Evolutionary conservation across 2,113 vertebrate genomes (phyloP), one percentile per base, ranked within the genome.

Genomic region (Chiloscyllium plagiosum): DNA sequence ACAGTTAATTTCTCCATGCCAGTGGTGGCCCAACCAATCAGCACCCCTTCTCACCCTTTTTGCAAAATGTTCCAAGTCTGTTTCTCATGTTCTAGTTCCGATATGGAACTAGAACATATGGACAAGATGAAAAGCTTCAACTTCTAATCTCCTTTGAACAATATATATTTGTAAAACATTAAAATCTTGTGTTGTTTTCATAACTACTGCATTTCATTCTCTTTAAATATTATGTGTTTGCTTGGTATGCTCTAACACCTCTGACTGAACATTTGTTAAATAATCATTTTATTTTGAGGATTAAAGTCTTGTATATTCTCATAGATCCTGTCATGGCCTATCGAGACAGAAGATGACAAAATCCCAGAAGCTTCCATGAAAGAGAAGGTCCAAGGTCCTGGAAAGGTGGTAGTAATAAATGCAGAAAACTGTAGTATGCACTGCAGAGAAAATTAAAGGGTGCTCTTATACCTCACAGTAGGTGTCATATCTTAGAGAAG

Each of bases 281-380:
- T 37, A 19, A 93, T 22, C 33, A 4, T 66, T 42, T 93, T n/a
- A 93, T 66, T 66, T 61, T 72, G 33, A 72, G 56, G n/a, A 70
- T 96, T 95, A 29, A 66, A 68, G 0, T 69, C 37, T 66, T n/a
- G 8, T 22, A 47, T 93, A 4, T 93, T 50, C 78, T n/a, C 76
- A 20, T 96, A 98, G 98, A 96, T 97, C 17, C 95, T 98, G 0
- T 98, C 97, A 0, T 98, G 98, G 98, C 98, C 97, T 0, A 15
- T 96, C 0, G 0, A 10, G 3, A 1, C 52, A 0, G 80, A 96
- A 6, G 97, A 97, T 20, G 37, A 47, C 37, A 47, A 83, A 56
- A 96, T 2, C 0, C 0, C 96, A 69, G 80, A 96, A 69, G 15
- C 85, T 89, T 96, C 86, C 8, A 96, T 96, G 47, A 97, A 96